Percentiles rank a stretch among this genome's conserved stretches.
These are phyloP conservation scores for Philaenus spumarius DNA, from an alignment of 1,140 invertebrate species.

Conservation along the genomic window DNA sequence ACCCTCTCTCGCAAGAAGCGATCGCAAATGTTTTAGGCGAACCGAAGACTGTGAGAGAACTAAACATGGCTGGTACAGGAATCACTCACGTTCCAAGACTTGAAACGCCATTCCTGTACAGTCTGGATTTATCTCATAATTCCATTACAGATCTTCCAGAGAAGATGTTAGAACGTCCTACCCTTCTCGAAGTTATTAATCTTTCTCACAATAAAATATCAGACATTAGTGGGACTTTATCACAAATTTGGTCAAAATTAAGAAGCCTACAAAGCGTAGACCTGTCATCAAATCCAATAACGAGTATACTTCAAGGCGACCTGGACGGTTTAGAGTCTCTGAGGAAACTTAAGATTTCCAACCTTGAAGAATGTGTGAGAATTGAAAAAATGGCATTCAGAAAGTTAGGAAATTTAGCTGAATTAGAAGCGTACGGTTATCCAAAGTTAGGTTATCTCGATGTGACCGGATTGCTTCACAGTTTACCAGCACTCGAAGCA, in stretches of 20 bases:
- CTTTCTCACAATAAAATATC: constrained; percentile 65
- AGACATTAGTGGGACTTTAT: constrained; percentile 45
- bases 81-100: constrained; percentile 58
- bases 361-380: constrained; percentile 59
- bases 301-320: constrained; percentile 60
- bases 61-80: constrained; percentile 74
- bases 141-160: constrained; percentile 56
- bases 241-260: constrained; percentile 55
- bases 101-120: constrained; percentile 79
- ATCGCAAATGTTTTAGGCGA: constrained; percentile 72
- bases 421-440: constrained; percentile 63
- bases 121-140: constrained; percentile 76
- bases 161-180: constrained; percentile 65
- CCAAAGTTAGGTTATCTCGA: constrained; percentile 76
- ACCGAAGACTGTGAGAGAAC: constrained; percentile 74
- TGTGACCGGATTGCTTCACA: constrained; percentile 67
- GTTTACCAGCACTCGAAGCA: constrained; percentile 57
- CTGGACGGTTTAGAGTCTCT: constrained; percentile 62
- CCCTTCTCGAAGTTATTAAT: constrained; percentile 68
- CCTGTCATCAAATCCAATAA: constrained; percentile 70
- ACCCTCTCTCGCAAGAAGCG: constrained; percentile 67
- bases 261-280: constrained; percentile 61
- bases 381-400: constrained; percentile 81
- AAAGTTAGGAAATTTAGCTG: constrained; percentile 57
- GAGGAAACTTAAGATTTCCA: constrained; percentile 55